A percentile compares a stretch with the other conserved stretches of the same genome.
Evolutionary conservation across 2,113 vertebrate species (phyloP).

Genomic region (Nymphicus hollandicus): DNA sequence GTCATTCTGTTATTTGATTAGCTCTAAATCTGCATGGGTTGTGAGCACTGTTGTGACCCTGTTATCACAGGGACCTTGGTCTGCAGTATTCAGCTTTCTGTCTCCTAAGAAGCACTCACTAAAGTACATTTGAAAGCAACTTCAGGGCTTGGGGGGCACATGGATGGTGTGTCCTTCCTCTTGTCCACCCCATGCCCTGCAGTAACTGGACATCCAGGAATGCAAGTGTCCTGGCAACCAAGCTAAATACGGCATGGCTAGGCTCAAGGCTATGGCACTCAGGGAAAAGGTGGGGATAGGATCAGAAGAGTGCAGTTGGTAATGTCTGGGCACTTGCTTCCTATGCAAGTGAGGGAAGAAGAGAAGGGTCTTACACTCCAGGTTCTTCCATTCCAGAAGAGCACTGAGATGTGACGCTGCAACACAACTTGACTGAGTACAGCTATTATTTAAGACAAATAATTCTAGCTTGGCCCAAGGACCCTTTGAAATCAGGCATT

Average conservation of each 20-base stretch:
- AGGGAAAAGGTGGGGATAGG: not conserved
- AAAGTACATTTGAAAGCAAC: not conserved
- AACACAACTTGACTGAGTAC: not conserved
- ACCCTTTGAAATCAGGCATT: not conserved
- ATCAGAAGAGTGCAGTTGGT: not conserved
- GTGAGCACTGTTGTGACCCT: not conserved
- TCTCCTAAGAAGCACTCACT: not conserved
- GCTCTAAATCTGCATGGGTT: not conserved
- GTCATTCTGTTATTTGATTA: not conserved
- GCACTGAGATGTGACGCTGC: not conserved
- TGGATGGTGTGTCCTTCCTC: not conserved
- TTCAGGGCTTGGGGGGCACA: fast-evolving
- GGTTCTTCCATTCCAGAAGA: not conserved
- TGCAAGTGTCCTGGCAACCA: not conserved
- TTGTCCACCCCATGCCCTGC: fast-evolving
- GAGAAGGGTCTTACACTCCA: not conserved
- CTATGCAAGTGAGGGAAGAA: not conserved
- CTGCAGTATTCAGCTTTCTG: not conserved
- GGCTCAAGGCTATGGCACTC: not conserved
- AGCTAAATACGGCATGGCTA: not conserved
- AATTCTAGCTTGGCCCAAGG: not conserved
- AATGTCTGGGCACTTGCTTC: not conserved
- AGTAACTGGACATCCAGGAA: not conserved
- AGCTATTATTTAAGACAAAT: not conserved
- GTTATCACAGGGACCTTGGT: not conserved